phyloP scores from a whole-genome alignment of 2,797 vertebrate genomes.

The Cirrhinus molitorella region DNA sequence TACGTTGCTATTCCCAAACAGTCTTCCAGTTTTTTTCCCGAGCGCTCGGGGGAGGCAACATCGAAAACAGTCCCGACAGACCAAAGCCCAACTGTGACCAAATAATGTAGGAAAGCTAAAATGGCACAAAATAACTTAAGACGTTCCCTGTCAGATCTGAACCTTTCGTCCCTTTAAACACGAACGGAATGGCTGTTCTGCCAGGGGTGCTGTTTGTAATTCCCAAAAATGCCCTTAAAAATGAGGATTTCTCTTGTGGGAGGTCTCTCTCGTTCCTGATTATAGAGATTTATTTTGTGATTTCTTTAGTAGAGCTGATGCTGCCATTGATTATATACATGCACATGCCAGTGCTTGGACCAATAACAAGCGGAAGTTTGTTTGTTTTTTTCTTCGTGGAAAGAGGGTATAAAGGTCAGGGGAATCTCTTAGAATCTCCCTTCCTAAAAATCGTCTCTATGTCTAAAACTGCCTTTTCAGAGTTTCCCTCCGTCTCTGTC shows the following conservation, averaged over 20 bases:
- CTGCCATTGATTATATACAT: conserved; percentile 53
- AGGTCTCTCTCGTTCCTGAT: conserved; percentile 23
- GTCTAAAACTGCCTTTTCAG: conserved; percentile 27
- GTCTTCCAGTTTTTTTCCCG: conserved; percentile 80
- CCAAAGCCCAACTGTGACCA: conserved; percentile 66
- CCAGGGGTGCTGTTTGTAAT: conserved; percentile 25
- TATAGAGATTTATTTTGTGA: conserved; percentile 28
- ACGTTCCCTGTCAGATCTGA: conserved; percentile 42
- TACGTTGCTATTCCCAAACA: conserved; percentile 64
- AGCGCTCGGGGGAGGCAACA: conserved; percentile 70
- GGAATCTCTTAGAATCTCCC: conserved; percentile 42
- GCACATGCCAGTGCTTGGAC: conserved; percentile 53
- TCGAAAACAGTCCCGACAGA: conserved; percentile 62
- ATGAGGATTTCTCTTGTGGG: background rate
- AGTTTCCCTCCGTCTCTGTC: conserved; percentile 32
- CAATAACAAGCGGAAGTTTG: conserved; percentile 45
- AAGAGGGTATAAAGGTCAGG: conserved; percentile 51
- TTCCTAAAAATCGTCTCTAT: conserved; percentile 6
- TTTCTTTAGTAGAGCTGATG: conserved; percentile 54
- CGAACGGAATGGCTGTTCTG: conserved; percentile 42
- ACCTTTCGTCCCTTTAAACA: conserved; percentile 50
- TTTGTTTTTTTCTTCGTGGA: conserved; percentile 42
- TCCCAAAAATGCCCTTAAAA: background rate
- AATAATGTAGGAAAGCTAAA: conserved; percentile 67
- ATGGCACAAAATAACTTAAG: conserved; percentile 36